These are phyloP conservation scores for Ganaspis sp. DNA, from an alignment of 1,140 invertebrate species.

Conservation along the genomic window DNA sequence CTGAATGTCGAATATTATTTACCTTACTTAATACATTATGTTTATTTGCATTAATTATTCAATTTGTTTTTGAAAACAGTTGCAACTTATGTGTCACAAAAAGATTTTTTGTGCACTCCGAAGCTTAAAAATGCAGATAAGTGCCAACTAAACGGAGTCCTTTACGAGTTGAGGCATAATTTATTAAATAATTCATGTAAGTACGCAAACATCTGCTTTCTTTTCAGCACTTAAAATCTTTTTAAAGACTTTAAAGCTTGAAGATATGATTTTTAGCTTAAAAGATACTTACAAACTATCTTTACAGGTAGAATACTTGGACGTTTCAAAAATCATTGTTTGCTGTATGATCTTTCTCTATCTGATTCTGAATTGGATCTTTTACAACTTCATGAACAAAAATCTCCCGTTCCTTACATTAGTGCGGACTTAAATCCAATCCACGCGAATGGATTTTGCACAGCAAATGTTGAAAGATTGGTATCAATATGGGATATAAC, in stretches of 20 bases:
- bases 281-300: slow-evolving; percentile 9
- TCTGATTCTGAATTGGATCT: slow-evolving; percentile 45
- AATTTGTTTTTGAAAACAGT: slow-evolving; percentile 52
- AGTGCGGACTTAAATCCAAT: slow-evolving; percentile 59
- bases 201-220: slow-evolving; percentile 33
- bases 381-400: slow-evolving; percentile 40
- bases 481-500: slow-evolving; percentile 65
- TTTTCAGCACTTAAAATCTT: too few species aligned
- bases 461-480: slow-evolving; percentile 55
- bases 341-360: slow-evolving; percentile 43
- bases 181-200: slow-evolving; percentile 53
- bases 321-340: slow-evolving; percentile 58
- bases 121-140: slow-evolving; percentile 60
- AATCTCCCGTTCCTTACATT: slow-evolving; percentile 46
- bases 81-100: slow-evolving; percentile 51
- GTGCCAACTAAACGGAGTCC: slow-evolving; percentile 52
- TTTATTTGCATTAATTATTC: too few species aligned
- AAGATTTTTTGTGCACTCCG: slow-evolving; percentile 62
- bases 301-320: slow-evolving; percentile 57
- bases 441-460: slow-evolving; percentile 61
- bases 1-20: too few species aligned
- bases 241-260: too few species aligned
- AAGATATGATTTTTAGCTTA: slow-evolving; percentile 15
- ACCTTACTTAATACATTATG: slow-evolving; percentile 23
- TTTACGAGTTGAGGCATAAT: slow-evolving; percentile 62